These are phyloP conservation scores for Ceratina australensis DNA, from an alignment of 1,140 invertebrate species.

Conservation along the genomic window DNA sequence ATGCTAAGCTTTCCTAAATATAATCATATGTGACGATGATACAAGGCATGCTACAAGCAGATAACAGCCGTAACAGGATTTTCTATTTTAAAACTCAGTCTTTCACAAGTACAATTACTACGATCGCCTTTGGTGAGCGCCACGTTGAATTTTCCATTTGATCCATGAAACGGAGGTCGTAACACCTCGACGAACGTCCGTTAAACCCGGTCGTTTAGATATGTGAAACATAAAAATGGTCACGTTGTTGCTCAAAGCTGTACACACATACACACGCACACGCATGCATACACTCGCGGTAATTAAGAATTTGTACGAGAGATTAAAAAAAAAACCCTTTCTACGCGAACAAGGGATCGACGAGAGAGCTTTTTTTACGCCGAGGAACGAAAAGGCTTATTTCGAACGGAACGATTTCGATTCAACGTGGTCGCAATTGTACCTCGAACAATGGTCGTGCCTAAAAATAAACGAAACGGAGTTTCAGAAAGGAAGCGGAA, in stretches of 20 bases:
- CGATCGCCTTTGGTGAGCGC: slow-evolving; percentile 32
- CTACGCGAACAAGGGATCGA: slow-evolving; percentile 10
- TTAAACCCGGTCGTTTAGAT: background rate
- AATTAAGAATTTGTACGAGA: slow-evolving; percentile 38
- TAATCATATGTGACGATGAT: no score
- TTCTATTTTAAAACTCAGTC: slow-evolving; percentile 37
- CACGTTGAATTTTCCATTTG: slow-evolving; percentile 34
- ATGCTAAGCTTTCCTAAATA: no score
- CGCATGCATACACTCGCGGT: background rate
- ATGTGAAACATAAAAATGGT: background rate
- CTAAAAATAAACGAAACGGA: slow-evolving; percentile 27
- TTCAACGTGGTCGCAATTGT: slow-evolving; percentile 45
- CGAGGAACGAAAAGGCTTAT: background rate
- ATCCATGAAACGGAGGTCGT: background rate
- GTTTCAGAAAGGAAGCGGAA: background rate
- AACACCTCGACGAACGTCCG: background rate
- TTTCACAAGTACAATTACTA: slow-evolving; percentile 31
- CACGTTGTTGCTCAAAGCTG: slow-evolving; percentile 25
- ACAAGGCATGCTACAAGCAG: background rate
- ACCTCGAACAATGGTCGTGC: slow-evolving; percentile 49
- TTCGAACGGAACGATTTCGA: background rate
- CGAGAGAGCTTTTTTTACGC: slow-evolving; percentile 2
- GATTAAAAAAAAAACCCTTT: slow-evolving; percentile 25
- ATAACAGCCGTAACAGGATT: slow-evolving; percentile 3
- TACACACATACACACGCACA: background rate